Conservation (phyloP, 1,140 invertebrate species). For the Lordiphosa collinella region DNA sequence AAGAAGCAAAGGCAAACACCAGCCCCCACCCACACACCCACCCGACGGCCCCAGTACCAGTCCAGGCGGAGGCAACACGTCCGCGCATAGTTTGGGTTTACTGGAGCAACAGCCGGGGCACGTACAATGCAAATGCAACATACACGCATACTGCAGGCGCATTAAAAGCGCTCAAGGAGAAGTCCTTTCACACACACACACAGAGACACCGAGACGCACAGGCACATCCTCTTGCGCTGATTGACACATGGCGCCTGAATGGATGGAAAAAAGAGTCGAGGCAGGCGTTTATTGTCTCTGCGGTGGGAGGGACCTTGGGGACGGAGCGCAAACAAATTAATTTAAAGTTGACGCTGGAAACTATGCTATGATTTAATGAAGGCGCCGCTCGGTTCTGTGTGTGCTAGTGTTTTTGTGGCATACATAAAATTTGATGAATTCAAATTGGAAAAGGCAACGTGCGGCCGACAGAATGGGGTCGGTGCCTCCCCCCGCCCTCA, state of each 20-base stretch:
- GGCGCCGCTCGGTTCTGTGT: not conserved
- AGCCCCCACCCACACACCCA: not conserved
- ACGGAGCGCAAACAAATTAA: slow-evolving; percentile 41
- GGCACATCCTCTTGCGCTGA: slow-evolving; percentile 23
- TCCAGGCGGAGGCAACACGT: no score
- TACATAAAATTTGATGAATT: slow-evolving; percentile 4
- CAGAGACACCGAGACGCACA: slow-evolving; percentile 12
- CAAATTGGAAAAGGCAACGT: slow-evolving; percentile 18
- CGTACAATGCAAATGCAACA: not conserved
- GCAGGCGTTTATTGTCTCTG: slow-evolving; percentile 51
- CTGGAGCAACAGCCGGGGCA: slow-evolving; percentile 43
- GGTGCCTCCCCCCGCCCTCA: not conserved
- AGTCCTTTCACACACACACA: slow-evolving; percentile 31
- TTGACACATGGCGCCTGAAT: slow-evolving; percentile 53
- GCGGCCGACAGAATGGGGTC: not conserved
- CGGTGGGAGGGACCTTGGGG: not conserved
- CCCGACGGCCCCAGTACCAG: no score
- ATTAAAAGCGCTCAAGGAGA: slow-evolving; percentile 50
- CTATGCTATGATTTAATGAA: not conserved
- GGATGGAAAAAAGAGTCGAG: not conserved
- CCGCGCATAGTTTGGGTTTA: slow-evolving; percentile 30
- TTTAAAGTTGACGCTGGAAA: slow-evolving; percentile 46
- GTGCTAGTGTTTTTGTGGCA: not conserved
- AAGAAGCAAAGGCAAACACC: not conserved
- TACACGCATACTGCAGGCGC: slow-evolving; percentile 21